Base-by-base conservation (phyloP, 2,113 vertebrate species). In the Himantopus leucocephalus region DNA sequence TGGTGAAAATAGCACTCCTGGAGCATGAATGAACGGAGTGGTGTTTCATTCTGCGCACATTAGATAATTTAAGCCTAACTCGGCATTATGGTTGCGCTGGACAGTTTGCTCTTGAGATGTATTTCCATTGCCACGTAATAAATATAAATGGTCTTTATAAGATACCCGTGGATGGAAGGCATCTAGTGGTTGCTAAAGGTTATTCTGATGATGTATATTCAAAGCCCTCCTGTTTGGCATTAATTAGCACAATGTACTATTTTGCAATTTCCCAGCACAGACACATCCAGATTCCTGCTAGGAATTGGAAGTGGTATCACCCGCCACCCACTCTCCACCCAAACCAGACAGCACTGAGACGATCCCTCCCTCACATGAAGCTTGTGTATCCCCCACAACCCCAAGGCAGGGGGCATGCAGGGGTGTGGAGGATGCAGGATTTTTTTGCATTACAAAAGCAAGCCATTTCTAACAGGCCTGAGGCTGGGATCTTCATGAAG, bases 221-320 rank as follows among this genome's bases (percentile, higher is more conserved):
- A 88, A 91, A 95, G 75, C 71, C 41, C 58, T 92, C 86, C 78
- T 73, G 85, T 94, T 96, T 96, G 95, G 87, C 91, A 95, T 91
- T 94, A 91, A 95, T 95, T 96, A 96, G 71, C 80, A 94, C 87
- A 76, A 74, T 77, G 93, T 90, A 80, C 74, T 90, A 24, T 97
- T 96, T 95, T 96, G 93, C 93, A 96, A 73, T 96, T 96, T 97
- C 89, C 97, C 94, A 94, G 84, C 93, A 94, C 63, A 85, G 94
- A 90, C 74, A 48, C 75, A 91, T 92, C 89, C 95, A 96, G 78
- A 94, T 91, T 92, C 89, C 97, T 95, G 85, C 84, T 95, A 82
- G 90, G 84, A 92, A 91, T 10, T 96, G 94, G 91, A 92, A 92
- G 59, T 82, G 43, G 94, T 72, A 91, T 91, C 83, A 74, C 83